Evolutionary conservation across 2,113 vertebrate species (phyloP), one percentile per base, ranked within the genome.

Genomic region (Lanius collurio): DNA sequence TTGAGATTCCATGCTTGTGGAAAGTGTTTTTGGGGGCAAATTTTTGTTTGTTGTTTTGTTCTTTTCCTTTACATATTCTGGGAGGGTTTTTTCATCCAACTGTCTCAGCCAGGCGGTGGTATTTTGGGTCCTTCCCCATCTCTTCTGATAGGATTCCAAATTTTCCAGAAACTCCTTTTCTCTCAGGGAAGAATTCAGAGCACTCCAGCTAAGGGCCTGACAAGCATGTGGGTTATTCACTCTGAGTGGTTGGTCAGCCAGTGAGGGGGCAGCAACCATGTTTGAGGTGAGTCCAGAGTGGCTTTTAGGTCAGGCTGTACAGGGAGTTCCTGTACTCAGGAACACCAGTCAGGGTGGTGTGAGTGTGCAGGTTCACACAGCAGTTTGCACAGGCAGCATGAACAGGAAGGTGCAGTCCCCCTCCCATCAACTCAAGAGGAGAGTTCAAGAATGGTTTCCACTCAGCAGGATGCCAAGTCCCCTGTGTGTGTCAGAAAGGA

Each of bases 321-420:
- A 33, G 21, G 26, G 16, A 1, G 1, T 31, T 57, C 42, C 31
- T 15, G 4, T 13, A 15, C 27, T 22, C 17, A 22, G 57, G 11
- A 27, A 14, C 0, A 0, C 31, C 30, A 56, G 30, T 49, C 50
- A 49, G 26, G 11, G 20, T 21, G 62, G 28, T 23, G 19, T 33
- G 8, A 46, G 10, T 0, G 0, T 15, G 30, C 26, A 35, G 21
- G 42, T 76, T 63, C 19, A 6, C 24, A 12, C 0, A 2, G 20
- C 24, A 70, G 13, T 9, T 55, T 2, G 1, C 30, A 49, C 9
- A 42, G 30, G 3, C 21, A 22, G 9, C 3, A 17, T 35, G 26
- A 63, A 8, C 42, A 64, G 27, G 27, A 73, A 27, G 22, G 26
- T 50, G 50, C 35, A 64, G 26, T 13, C 9, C 56, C 11, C 21